A percentile compares a stretch with the other conserved stretches of the same genome.
These are phyloP conservation scores for Piscicola geometra DNA, from an alignment of 2,888 invertebrate genomes.

Conservation along the genomic window DNA sequence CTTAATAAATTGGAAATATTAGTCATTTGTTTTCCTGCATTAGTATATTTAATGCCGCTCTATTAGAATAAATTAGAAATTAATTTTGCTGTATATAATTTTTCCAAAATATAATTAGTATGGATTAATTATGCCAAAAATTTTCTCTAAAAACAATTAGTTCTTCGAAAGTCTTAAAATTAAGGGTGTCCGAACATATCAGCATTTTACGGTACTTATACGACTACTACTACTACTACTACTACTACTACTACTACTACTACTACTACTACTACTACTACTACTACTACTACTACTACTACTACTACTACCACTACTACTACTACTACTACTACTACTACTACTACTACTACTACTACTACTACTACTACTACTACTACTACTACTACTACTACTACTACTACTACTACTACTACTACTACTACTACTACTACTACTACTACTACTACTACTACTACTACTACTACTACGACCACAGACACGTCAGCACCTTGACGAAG, in stretches of 20 bases:
- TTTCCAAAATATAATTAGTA: too few relatives aligned
- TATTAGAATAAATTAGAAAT: too few relatives aligned
- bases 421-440: conserved; percentile 30
- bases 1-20: too few relatives aligned
- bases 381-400: conserved; percentile 34
- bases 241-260: conserved; percentile 28
- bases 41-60: too few relatives aligned
- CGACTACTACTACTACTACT: conserved; percentile 30
- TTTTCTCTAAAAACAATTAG: too few relatives aligned
- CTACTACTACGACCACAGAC: conserved; percentile 31
- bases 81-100: too few relatives aligned
- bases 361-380: conserved; percentile 31
- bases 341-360: conserved; percentile 12
- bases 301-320: background rate
- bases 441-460: conserved; percentile 28
- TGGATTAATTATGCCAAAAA: too few relatives aligned
- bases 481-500: background rate
- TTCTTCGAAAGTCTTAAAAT: too few relatives aligned
- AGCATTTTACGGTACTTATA: too few relatives aligned
- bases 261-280: conserved; percentile 44
- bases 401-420: conserved; percentile 33
- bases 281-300: conserved; percentile 39
- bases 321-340: conserved; percentile 12
- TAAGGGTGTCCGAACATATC: too few relatives aligned
- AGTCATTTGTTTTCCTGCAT: too few relatives aligned